Base-by-base conservation (phyloP, 1,140 invertebrate genomes). In the Berghia stephanieae region DNA sequence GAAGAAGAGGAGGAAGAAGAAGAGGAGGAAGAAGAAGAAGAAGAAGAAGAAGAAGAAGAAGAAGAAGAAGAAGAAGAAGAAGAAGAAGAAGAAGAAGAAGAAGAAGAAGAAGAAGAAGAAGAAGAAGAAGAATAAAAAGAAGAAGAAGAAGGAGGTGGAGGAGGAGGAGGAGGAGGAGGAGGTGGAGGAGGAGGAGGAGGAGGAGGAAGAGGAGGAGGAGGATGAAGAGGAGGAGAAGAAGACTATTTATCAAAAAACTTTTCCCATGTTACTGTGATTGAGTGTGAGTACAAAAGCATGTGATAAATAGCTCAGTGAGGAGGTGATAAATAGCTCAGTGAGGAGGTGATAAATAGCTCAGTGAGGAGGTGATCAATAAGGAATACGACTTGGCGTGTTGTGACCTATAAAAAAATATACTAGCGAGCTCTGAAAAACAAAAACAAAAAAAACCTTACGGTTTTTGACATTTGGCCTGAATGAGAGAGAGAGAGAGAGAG, bases 111-210 rank as follows among this genome's bases (percentile, higher is more conserved):
- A 31, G 69, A 71, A 31, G 46, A 44, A 52, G 69, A 71, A 31
- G 46, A 63, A 52, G 40, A 52, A 31, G 40, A n/a, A n/a, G n/a
- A n/a, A n/a, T n/a, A n/a, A n/a, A n/a, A n/a, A n/a, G n/a, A n/a
- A n/a, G n/a, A n/a, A n/a, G 46, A 36, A 52, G 69, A 43, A 31
- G 69, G 40, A 52, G 69, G 31, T 13, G 46, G 46, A 63, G 69
- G 46, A 63, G 46, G 69, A 63, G 69, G 31, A 63, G 49, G 31
- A 71, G 69, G 44, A 63, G 49, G 31, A 71, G 69, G 44, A 63
- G 49, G 31, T 52, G 69, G 44, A 63, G 49, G 31, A 71, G 40
- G 31, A 63, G 49, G 42, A 71, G 69, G 44, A 63, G 49, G 31
- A 71, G 69, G 31, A 43, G 49, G 27, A 67, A n/a, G n/a, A n/a